Evolutionary conservation across 35 echinoderm and acorn worm species (phyloP).

Genomic region (Heliocidaris erythrogramma): DNA sequence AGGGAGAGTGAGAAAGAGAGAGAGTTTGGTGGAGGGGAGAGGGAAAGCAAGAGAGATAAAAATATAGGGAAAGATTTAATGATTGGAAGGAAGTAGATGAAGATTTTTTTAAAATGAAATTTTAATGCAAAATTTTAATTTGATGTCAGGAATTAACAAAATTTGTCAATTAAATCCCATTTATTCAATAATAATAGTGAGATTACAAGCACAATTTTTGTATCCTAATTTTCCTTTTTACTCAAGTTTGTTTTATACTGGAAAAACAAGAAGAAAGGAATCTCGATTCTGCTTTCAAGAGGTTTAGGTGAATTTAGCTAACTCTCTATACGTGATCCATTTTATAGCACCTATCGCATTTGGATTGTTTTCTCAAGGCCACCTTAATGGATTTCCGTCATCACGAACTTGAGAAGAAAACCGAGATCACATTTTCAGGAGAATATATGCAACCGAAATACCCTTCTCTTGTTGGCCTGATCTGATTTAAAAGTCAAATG

Average conservation of each 20-base stretch:
- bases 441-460: background rate
- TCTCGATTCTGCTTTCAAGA: no score
- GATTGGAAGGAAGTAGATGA: background rate
- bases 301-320: no score
- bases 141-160: no score
- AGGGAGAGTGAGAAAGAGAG: background rate
- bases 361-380: background rate
- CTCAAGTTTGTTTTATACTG: no score
- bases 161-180: no score
- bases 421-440: background rate
- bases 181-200: no score
- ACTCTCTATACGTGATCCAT: no score
- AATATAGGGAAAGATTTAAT: background rate
- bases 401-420: background rate
- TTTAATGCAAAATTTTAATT: no score
- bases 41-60: background rate
- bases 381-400: background rate
- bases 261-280: no score
- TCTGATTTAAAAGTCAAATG: background rate
- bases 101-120: no score
- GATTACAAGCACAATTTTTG: no score
- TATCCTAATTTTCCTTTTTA: no score
- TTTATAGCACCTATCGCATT: background rate
- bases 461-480: background rate
- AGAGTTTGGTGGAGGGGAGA: background rate